Evolutionary conservation across 2,113 vertebrate genomes (phyloP).

Genomic region (Accipiter cooperii): DNA sequence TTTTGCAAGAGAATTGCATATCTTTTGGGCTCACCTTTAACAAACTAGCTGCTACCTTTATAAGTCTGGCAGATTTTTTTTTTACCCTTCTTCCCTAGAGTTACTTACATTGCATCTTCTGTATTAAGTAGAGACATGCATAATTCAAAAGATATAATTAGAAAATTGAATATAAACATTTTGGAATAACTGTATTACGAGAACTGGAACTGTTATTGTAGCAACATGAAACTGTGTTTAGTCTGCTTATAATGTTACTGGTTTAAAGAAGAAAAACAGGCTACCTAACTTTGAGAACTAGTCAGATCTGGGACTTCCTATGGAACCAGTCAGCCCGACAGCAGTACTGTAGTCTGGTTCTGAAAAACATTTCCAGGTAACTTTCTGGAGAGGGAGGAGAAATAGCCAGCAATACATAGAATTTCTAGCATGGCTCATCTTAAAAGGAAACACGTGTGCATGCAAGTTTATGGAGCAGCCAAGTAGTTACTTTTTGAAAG

Average conservation of each 20-base stretch:
- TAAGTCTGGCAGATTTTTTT: background rate
- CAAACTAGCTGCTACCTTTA: background rate
- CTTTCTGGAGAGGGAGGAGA: background rate
- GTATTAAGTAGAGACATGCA: background rate
- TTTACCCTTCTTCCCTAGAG: background rate
- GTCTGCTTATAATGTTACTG: background rate
- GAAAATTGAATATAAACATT: background rate
- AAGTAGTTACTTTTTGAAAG: background rate
- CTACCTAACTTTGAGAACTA: background rate
- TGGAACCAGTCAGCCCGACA: background rate
- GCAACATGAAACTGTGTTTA: background rate
- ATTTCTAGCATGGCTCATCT: background rate
- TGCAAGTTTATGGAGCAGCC: background rate
- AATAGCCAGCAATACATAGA: background rate
- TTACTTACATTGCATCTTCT: background rate
- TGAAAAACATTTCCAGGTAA: background rate
- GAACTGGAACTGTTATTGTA: background rate
- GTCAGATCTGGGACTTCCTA: background rate
- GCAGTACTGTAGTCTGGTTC: background rate
- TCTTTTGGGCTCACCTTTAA: background rate
- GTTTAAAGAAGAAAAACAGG: background rate
- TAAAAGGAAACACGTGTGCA: rapidly evolving
- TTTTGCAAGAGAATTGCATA: background rate
- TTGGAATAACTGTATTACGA: background rate
- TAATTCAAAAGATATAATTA: constrained; percentile 1